Conservation (phyloP, 1,140 invertebrate species). For the Protaetia brevitarsis region DNA sequence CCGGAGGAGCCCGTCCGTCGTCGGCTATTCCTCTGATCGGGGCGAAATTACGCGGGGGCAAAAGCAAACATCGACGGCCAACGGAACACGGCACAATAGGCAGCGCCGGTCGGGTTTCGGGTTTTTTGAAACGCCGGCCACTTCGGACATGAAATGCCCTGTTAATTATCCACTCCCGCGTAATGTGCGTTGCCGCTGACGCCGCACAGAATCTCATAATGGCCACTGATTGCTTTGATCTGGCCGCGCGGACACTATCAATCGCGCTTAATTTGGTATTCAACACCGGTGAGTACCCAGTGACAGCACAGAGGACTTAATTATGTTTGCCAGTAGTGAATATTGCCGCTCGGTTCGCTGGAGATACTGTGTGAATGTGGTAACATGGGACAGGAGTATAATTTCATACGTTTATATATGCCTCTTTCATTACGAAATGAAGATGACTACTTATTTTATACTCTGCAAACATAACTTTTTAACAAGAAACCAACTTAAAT, state of each 20-base stretch:
- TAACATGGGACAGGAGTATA: neutral
- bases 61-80: constrained; percentile 13
- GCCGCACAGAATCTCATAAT: constrained; percentile 18
- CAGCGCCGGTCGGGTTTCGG: neutral
- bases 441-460: no score
- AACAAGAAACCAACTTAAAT: no score
- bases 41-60: constrained; percentile 11
- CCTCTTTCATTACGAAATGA: no score
- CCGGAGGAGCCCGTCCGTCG: neutral
- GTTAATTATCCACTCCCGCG: constrained; percentile 22
- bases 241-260: constrained; percentile 22
- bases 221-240: constrained; percentile 32
- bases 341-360: neutral
- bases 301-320: constrained; percentile 24
- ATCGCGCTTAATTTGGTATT: constrained; percentile 24
- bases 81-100: neutral
- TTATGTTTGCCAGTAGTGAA: constrained; percentile 11
- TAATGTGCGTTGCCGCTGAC: constrained; percentile 16
- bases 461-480: no score
- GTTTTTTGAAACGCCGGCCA: constrained; percentile 17
- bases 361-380: neutral
- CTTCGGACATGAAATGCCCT: constrained; percentile 12
- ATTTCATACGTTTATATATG: neutral
- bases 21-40: neutral
- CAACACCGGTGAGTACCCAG: constrained; percentile 7